Base-by-base conservation (phyloP, 92 coral and sea anemone genomes). In the Parazoanthus atlanticus region DNA sequence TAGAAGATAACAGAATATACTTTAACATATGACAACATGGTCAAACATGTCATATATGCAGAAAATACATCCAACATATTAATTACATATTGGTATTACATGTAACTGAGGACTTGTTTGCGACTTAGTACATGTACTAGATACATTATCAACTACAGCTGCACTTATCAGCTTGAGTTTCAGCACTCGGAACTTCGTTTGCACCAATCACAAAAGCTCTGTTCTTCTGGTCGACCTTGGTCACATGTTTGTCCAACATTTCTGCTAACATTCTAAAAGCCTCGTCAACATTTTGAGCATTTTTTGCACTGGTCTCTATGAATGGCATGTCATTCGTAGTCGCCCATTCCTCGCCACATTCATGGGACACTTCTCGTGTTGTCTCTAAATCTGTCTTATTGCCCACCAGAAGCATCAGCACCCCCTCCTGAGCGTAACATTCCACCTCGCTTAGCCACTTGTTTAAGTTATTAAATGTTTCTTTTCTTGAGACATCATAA, bases 381-480 rank as follows among this genome's bases (percentile, higher is more conserved):
- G 92, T 80, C 64, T 95, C 89, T 78, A 96, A 82, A 88, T 96
- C 99, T 23, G 93, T 93, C 94, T 96, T 96, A 93, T 96, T 96
- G 2, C 98, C 99, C n/a, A 96, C 96, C n/a, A 96, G 93, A 47
- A 96, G 93, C 91, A 93, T 95, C 46, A 93, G 67, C 26, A 93
- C 96, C 2, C 96, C 94, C 64, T 93, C 96, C 30, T 93, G 91
- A 26, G 95, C 99, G 72, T 96, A 93, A 5, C 91, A 91, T 61
- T 95, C 98, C 58, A 96, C 96, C 58, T 96, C 99, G 34, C 93
- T 92, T 34, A 96, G 89, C 99, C 99, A 96, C 86, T 95, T 93
- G 86, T 93, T 93, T 25, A 96, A 93, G 80, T 96, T 95, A 34
- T 91, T 90, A 88, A 96, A 96, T 29, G 98, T 93, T 81, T 95